Evolutionary conservation across 1,140 invertebrate genomes (phyloP).

Genomic region (Zaprionus ornatus): DNA sequence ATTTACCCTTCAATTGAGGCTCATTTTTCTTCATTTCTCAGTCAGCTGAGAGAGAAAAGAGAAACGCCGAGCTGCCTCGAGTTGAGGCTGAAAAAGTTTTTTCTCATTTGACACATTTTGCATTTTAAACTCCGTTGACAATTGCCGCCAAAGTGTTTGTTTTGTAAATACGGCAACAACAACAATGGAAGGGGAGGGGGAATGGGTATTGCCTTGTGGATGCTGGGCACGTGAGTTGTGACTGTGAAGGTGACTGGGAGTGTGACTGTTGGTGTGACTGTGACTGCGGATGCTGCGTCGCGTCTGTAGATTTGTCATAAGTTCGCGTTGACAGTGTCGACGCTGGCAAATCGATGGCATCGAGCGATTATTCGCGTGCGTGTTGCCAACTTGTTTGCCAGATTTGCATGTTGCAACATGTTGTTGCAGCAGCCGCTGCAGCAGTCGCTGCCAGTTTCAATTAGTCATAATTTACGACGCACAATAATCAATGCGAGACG

Average conservation of each 20-base stretch:
- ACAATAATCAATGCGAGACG: slow-evolving; percentile 63
- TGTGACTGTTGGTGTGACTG: neutral
- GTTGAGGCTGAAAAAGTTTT: slow-evolving; percentile 46
- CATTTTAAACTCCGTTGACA: slow-evolving; percentile 71
- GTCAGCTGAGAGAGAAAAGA: slow-evolving; percentile 43
- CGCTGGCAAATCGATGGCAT: slow-evolving; percentile 16
- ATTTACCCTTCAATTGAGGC: slow-evolving; percentile 66
- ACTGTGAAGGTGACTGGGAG: neutral
- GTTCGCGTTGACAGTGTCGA: slow-evolving; percentile 50
- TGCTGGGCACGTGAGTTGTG: slow-evolving; percentile 66
- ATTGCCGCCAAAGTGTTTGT: slow-evolving; percentile 72
- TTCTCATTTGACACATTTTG: slow-evolving; percentile 73
- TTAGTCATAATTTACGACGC: slow-evolving; percentile 78
- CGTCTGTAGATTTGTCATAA: slow-evolving; percentile 45
- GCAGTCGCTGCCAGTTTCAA: slow-evolving; percentile 71
- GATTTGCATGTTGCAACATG: slow-evolving; percentile 33
- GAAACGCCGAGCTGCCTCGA: slow-evolving; percentile 48
- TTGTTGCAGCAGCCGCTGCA: slow-evolving; percentile 23
- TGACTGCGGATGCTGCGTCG: neutral
- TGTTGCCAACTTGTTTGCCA: slow-evolving; percentile 40
- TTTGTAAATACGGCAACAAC: slow-evolving; percentile 51
- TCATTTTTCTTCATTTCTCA: slow-evolving; percentile 68
- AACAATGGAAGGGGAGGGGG: slow-evolving; percentile 38
- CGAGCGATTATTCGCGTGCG: slow-evolving; percentile 65
- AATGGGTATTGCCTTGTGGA: slow-evolving; percentile 41